Evolutionary conservation across 2,888 invertebrate species (phyloP), one percentile per base, ranked within the genome.

Genomic region (Tanypteryx hageni): DNA sequence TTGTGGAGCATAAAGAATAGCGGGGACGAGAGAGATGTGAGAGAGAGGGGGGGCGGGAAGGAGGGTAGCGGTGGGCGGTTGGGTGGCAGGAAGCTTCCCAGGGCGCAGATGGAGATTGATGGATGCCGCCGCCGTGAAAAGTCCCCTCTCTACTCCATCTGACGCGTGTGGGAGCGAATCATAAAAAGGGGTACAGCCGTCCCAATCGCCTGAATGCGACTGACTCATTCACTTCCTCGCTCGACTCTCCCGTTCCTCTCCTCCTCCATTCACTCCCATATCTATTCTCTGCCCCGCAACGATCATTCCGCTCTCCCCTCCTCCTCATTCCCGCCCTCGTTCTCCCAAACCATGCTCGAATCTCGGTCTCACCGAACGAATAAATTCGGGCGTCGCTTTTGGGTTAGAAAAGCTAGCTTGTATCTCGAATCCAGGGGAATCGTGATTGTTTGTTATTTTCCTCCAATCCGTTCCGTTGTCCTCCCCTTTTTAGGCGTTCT

Each of bases 51-150:
- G n/a, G 68, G 64, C 64, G 7, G 14, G 11, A n/a, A 16, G n/a
- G 14, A 64, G 64, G 64, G n/a, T 64, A 7, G 86, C 61, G 86
- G 27, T 76, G 18, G 27, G 86, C 61, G 31, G 86, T 58, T 44
- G 44, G 76, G 76, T 44, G 82, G 82, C 82, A 82, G 82, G 82
- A 82, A 86, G 59, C 59, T 61, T 61, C n/a, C 86, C 61, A 22
- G 27, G 86, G 31, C 59, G 86, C 22, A 61, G n/a, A 86, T 86
- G 86, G 27, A 86, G 86, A 86, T 86, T 86, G 86, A 86, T 86
- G 86, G 61, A 61, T 61, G 61, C 22, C 61, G 27, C 22, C n/a
- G 85, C 85, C 10, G n/a, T 76, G 76, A 27, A 27, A 18, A 61
- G 76, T 27, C 11, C 76, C 76, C 76, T 76, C 76, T 76, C 27